Base-by-base conservation (phyloP, 2,888 invertebrate genomes). In the Drosophila anceps region DNA sequence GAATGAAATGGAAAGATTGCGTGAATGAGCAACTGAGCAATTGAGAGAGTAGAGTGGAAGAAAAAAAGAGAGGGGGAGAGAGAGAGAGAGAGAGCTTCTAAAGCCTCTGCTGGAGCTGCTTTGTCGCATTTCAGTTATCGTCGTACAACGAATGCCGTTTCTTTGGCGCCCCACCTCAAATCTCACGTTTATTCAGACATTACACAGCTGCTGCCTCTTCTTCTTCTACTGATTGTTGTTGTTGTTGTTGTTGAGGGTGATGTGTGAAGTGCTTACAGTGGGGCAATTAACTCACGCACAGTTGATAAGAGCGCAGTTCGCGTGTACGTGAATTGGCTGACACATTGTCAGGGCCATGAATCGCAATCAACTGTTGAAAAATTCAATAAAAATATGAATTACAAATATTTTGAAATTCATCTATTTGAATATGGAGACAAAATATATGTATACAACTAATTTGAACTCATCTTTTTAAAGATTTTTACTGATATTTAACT, bases 1-100 rank as follows among this genome's bases (percentile, higher is more conserved):
- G 77, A 88, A 82, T 88, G 84, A 79, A 72, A 70, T 75, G 65
- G 60, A 67, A 54, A 58, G 59, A 60, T 57, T 53, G 43, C 46
- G 39, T 46, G 54, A 54, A 27, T 58, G 58, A 63, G 39, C 37
- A 48, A 65, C 20, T 54, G 55, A 61, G 39, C 33, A 44, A 67
- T 12, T 54, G 63, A 43, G 44, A 9, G n/a, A 18, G 33, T 58
- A 50, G 50, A 39, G 10, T 44, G 24, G 24, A 1, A 20, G 2
- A 12, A 20, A 1, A 20, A 44, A 13, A 12, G 2, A 43, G n/a
- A 15, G 39, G 39, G n/a, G 27, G 43, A 18, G 37, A 7, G 46
- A 62, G 9, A 50, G 41, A 15, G 9, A 46, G 53, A 46, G 20
- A 12, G 63, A 54, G 78, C 31, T 62, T 57, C 57, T 60, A 62